These are phyloP conservation scores for Micromys minutus DNA, from an alignment of 2,113 vertebrate genomes.

Conservation along the genomic window DNA sequence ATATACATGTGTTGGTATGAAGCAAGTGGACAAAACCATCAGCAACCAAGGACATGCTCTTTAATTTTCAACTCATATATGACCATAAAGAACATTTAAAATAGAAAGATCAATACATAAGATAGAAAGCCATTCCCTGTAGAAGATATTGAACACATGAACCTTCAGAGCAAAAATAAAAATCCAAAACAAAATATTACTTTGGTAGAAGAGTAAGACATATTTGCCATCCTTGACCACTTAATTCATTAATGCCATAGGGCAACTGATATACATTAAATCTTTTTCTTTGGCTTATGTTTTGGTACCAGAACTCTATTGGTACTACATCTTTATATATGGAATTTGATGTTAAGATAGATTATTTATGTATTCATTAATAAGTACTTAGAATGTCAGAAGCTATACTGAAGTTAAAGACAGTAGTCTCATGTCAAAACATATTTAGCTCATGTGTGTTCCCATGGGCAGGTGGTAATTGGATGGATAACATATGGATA, in stretches of 20 bases:
- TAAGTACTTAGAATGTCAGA: background rate
- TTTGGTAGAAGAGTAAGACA: rapidly evolving
- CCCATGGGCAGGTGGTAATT: background rate
- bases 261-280: background rate
- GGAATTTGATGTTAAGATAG: background rate
- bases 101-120: background rate
- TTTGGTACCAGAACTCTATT: background rate
- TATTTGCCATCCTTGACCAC: background rate
- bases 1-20: background rate
- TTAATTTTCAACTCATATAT: background rate
- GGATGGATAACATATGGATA: rapidly evolving
- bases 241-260: background rate
- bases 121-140: background rate
- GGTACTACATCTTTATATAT: background rate
- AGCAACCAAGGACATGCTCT: background rate
- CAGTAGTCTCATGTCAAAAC: background rate
- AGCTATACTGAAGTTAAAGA: background rate
- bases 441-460: background rate
- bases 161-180: background rate
- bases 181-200: background rate
- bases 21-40: background rate
- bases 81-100: background rate
- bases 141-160: background rate
- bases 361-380: background rate
- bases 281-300: background rate